Conservation (phyloP, 2,113 vertebrate species). For the Anoura caudifer region DNA sequence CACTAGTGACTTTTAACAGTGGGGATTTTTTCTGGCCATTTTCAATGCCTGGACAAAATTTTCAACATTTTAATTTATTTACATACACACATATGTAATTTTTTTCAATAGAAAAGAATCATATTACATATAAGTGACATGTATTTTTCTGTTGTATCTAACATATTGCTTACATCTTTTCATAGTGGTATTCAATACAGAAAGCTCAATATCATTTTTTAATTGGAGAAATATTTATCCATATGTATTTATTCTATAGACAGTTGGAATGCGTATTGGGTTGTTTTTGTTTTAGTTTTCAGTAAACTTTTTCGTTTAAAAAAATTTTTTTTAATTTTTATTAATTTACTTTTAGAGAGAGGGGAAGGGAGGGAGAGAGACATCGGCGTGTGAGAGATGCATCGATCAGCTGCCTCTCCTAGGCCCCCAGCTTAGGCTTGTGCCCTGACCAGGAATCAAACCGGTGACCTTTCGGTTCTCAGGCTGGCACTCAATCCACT, state of each 20-base stretch:
- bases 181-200: background rate
- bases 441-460: no score
- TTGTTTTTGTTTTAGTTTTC: background rate
- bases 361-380: no score
- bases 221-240: background rate
- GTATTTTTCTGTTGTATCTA: background rate
- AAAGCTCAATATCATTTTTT: background rate
- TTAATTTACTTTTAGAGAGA: no score
- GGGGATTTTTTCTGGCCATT: background rate
- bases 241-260: background rate
- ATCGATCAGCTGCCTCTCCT: no score
- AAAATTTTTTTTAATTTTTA: no score
- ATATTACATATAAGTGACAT: background rate
- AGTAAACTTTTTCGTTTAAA: background rate
- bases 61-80: background rate
- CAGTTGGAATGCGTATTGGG: background rate
- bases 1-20: background rate
- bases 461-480: no score
- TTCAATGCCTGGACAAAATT: background rate
- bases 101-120: background rate
- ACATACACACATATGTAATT: background rate
- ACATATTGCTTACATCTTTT: background rate
- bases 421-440: no score
- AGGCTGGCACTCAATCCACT: no score
- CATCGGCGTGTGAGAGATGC: no score